These are phyloP conservation scores for Spinus olivaceus DNA, from an alignment of 2,797 vertebrate genomes.

Conservation along the genomic window DNA sequence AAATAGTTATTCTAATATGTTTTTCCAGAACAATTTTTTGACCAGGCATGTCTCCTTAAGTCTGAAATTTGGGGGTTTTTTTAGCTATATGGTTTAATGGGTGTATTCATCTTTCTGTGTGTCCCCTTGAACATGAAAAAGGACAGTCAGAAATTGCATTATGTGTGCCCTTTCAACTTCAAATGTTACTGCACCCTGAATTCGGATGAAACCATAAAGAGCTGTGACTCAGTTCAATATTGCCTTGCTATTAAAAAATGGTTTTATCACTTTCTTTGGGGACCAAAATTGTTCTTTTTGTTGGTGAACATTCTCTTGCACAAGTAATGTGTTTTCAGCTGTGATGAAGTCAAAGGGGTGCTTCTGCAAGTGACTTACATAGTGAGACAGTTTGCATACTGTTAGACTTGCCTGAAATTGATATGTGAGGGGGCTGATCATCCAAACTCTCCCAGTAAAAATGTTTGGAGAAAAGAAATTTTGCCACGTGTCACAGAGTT, in stretches of 20 bases:
- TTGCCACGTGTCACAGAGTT: fast-evolving
- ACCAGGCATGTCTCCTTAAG: not conserved
- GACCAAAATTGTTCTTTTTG: not conserved
- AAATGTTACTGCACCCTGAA: not conserved
- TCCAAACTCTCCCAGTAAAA: not conserved
- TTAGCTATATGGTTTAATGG: fast-evolving
- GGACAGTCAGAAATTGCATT: not conserved
- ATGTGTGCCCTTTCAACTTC: not conserved
- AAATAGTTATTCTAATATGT: not conserved
- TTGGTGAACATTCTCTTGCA: not conserved
- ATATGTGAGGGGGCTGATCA: not conserved
- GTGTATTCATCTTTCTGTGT: not conserved
- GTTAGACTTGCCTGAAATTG: not conserved
- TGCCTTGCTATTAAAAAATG: not conserved
- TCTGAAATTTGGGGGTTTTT: not conserved
- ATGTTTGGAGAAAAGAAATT: not conserved
- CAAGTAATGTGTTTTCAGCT: not conserved
- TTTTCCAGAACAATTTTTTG: not conserved
- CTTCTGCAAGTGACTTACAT: not conserved
- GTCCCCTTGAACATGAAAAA: not conserved
- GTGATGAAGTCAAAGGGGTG: not conserved
- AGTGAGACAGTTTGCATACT: fast-evolving
- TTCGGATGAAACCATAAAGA: not conserved
- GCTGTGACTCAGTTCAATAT: not conserved
- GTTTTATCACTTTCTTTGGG: not conserved